Evolutionary conservation across 2,888 invertebrate species (phyloP).

Genomic region (Arge pagana): DNA sequence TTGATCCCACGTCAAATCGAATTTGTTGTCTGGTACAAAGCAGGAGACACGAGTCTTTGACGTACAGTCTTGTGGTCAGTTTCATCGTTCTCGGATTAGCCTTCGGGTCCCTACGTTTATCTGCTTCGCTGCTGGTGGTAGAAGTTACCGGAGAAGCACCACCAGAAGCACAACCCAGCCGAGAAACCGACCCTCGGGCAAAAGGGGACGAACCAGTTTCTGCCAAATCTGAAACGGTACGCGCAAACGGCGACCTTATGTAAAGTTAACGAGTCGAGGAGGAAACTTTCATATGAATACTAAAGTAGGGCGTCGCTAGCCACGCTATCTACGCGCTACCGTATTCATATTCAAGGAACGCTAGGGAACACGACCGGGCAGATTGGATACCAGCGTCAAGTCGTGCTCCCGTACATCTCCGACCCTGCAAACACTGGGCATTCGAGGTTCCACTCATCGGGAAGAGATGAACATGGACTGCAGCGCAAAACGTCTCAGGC

Average conservation of each 20-base stretch:
- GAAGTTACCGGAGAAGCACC: no score
- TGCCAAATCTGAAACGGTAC: constrained; percentile 7
- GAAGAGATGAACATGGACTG: not conserved
- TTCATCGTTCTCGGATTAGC: no score
- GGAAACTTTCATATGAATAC: constrained; percentile 55
- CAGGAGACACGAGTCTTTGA: no score
- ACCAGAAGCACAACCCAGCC: no score
- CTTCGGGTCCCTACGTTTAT: no score
- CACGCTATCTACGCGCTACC: constrained; percentile 36
- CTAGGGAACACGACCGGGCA: no score
- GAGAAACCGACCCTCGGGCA: not conserved
- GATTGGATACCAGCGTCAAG: constrained; percentile 45
- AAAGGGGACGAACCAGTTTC: not conserved
- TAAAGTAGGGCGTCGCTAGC: constrained; percentile 47
- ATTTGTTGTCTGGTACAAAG: no score
- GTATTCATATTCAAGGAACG: constrained; percentile 56
- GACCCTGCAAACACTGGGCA: not conserved
- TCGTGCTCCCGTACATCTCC: not conserved
- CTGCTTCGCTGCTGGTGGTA: no score
- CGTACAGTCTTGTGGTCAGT: no score
- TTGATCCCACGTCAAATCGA: no score
- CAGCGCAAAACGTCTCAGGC: not conserved
- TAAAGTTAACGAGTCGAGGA: constrained; percentile 52
- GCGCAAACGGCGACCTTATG: constrained; percentile 38
- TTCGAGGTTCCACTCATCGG: not conserved